Conservation (phyloP, 1,140 invertebrate species). For the Atta cephalotes region DNA sequence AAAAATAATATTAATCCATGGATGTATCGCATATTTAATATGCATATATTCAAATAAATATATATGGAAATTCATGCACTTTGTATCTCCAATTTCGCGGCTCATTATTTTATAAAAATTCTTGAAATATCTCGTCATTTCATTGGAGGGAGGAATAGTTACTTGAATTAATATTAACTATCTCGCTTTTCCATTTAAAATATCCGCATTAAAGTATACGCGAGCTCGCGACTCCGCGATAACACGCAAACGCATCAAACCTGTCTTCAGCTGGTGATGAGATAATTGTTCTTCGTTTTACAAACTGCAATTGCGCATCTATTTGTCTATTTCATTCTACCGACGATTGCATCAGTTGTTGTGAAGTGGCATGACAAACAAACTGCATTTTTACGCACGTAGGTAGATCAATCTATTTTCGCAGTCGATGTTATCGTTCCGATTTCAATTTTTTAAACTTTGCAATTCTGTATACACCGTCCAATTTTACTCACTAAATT, state of each 20-base stretch:
- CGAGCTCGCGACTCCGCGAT: not conserved
- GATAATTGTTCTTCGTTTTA: slow-evolving; percentile 41
- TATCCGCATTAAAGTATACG: slow-evolving; percentile 23
- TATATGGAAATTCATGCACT: slow-evolving; percentile 1
- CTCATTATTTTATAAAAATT: slow-evolving; percentile 20
- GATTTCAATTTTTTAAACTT: slow-evolving; percentile 59
- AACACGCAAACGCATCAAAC: slow-evolving; percentile 41
- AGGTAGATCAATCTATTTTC: slow-evolving; percentile 56
- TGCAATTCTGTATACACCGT: slow-evolving; percentile 2
- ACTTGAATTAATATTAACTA: slow-evolving; percentile 22
- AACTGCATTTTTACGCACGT: slow-evolving; percentile 50
- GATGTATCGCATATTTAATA: not conserved
- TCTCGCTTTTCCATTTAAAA: slow-evolving; percentile 45
- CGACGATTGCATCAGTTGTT: slow-evolving; percentile 54
- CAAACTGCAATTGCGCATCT: slow-evolving; percentile 45
- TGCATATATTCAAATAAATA: not conserved
- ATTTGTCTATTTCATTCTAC: slow-evolving; percentile 57
- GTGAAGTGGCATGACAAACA: slow-evolving; percentile 37
- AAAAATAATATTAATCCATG: slow-evolving; percentile 15
- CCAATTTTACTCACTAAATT: slow-evolving; percentile 53
- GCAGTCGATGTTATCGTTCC: slow-evolving; percentile 39
- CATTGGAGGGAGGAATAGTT: not conserved
- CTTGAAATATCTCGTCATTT: not conserved
- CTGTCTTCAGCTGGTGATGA: slow-evolving; percentile 14
- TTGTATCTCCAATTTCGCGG: not conserved